phyloP scores from a whole-genome alignment of 2,888 invertebrate species.

The Microctonus aethiopoides region DNA sequence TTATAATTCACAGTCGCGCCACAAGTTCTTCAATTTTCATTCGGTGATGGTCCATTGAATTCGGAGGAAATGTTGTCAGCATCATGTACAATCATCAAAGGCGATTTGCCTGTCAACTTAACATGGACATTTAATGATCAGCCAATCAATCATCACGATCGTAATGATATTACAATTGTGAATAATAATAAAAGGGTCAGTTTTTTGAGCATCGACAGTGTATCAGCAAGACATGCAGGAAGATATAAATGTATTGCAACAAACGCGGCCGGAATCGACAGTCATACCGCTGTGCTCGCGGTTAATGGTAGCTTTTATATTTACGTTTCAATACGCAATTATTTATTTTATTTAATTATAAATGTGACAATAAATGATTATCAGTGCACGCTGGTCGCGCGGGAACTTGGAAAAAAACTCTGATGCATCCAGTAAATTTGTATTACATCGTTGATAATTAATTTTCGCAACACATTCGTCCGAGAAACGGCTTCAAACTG shows the following conservation, averaged over 20 bases:
- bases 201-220: conserved; percentile 74
- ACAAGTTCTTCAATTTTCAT: conserved; percentile 71
- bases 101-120: conserved; percentile 75
- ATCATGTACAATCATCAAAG: conserved; percentile 72
- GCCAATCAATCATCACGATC: conserved; percentile 62
- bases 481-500: conserved; percentile 13
- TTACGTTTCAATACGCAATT: conserved; percentile 10
- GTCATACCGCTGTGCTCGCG: conserved; percentile 73
- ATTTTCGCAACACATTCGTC: conserved; percentile 4
- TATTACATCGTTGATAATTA: conserved; percentile 11
- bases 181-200: conserved; percentile 76
- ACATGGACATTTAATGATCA: conserved; percentile 80
- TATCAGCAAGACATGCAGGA: conserved; percentile 76
- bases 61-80: conserved; percentile 72
- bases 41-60: conserved; percentile 70
- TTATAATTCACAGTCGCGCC: conserved; percentile 69
- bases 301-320: conserved; percentile 73
- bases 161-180: conserved; percentile 74
- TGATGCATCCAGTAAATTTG: conserved; percentile 39
- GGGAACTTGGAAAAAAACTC: conserved; percentile 33
- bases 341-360: conserved; percentile 32
- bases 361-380: not conserved
- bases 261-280: conserved; percentile 75
- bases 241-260: conserved; percentile 78
- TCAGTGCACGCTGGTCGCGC: conserved; percentile 42